A percentile compares a stretch with the other conserved stretches of the same genome.
These are phyloP conservation scores for Sceloporus tristichus DNA, from an alignment of 2,113 vertebrate genomes.

Conservation along the genomic window DNA sequence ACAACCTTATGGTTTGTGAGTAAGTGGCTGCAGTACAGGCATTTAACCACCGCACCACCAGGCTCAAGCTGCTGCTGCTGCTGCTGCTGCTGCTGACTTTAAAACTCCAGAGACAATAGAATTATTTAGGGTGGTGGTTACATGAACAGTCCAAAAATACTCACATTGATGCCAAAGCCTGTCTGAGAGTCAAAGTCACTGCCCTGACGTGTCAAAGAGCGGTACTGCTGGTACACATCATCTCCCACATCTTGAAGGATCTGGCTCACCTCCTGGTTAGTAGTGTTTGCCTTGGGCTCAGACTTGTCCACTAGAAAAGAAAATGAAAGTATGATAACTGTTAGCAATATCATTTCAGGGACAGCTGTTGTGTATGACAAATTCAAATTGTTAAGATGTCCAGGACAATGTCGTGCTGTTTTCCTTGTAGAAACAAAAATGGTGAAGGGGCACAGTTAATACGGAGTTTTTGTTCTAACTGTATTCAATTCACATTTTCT, in stretches of 20 bases:
- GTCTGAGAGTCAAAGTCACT: constrained; percentile 92
- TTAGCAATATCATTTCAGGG: not conserved
- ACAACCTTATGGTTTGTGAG: too few species aligned
- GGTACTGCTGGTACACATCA: constrained; percentile 93
- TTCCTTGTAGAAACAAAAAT: not conserved
- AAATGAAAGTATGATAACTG: not conserved
- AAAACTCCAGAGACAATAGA: not conserved
- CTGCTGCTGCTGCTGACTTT: too few species aligned
- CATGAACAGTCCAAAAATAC: constrained; percentile 44
- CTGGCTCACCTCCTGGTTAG: constrained; percentile 90
- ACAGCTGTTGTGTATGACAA: not conserved
- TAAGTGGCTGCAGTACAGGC: too few species aligned
- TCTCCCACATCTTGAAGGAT: constrained; percentile 93
- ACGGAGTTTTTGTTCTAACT: not conserved
- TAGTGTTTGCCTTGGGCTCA: constrained; percentile 83
- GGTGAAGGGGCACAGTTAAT: not conserved
- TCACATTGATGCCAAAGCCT: constrained; percentile 92
- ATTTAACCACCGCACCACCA: too few species aligned
- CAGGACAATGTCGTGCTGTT: not conserved
- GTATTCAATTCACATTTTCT: too few species aligned
- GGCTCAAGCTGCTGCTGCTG: too few species aligned
- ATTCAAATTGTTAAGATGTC: not conserved
- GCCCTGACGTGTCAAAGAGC: constrained; percentile 88
- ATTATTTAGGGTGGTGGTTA: not conserved
- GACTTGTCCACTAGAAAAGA: constrained; percentile 82